Base-by-base conservation (phyloP, 2,888 invertebrate species). In the Nephrotoma appendiculata region DNA sequence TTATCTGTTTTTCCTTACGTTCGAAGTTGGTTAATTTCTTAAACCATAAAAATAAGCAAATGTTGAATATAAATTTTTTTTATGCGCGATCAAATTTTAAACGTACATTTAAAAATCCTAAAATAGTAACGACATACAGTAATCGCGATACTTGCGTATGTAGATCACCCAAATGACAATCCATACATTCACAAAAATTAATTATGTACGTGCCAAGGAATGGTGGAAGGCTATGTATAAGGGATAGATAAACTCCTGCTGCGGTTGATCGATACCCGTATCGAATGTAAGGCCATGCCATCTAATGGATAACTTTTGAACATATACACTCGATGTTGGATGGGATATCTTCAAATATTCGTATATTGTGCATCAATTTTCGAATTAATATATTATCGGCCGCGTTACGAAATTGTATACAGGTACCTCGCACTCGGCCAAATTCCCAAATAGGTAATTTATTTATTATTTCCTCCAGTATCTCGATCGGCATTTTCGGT, bases 391-490 rank as follows among this genome's bases (percentile, higher is more conserved):
- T 88, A 6, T 88, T 86, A 87, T 90, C 89, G 86, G 89, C 89
- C 5, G 89, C 88, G 31, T 88, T 87, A 1, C 88, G 88, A 87
- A 90, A 86, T 0, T 88, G 89, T 48, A 88, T 89, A 71, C 89
- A 90, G 1, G 89, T 89, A 12, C 88, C 89, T n/a, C 90, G 88
- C 85, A 90, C 88, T 5, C 89, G 89, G 87, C 89, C 89, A n/a
- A 89, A 88, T 88, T 90, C 89, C 89, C 89, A 89, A 43, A 89
- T 89, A 83, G 89, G 88, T 45, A 90, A 88, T n/a, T 89, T 87
- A 0, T 89, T 88, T 1, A 90, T 88, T 31, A 90, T 90, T 84
- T 89, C 89, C 83, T 89, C 88, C 3, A 90, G 87, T 9, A 90
- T n/a, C 83, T 90, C 89, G 31, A 87, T 87, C 4, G 90, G 90